Conservation (phyloP, 2,888 invertebrate genomes). For the Megalurothrips usitatus region DNA sequence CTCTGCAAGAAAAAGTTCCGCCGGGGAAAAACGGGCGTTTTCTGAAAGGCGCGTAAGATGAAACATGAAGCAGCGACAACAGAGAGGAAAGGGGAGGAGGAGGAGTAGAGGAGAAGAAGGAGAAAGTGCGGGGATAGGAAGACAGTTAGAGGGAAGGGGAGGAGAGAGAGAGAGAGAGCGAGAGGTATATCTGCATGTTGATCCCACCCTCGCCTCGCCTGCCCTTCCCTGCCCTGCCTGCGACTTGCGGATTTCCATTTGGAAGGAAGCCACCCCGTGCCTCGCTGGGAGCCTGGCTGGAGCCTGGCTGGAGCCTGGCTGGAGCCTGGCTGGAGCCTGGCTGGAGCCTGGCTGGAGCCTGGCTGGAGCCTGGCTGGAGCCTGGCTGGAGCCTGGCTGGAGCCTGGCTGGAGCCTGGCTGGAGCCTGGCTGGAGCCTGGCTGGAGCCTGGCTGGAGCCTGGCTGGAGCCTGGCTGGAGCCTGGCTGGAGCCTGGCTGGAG, state of each 20-base stretch:
- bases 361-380: background rate
- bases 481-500: background rate
- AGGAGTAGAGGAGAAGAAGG: background rate
- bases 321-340: background rate
- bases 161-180: background rate
- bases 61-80: background rate
- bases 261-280: slow-evolving; percentile 8
- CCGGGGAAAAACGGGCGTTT: background rate
- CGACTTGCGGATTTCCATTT: slow-evolving; percentile 14
- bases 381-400: background rate
- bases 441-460: background rate
- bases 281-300: background rate
- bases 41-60: background rate
- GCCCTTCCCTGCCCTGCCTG: background rate
- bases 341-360: background rate
- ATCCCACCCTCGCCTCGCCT: slow-evolving; percentile 1
- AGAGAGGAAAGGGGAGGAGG: background rate
- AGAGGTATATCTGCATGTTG: slow-evolving; percentile 25
- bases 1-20: too few relatives aligned
- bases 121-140: background rate
- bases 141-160: background rate
- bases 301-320: background rate
- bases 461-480: background rate
- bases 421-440: background rate
- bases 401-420: background rate